These are phyloP conservation scores for Danaus melanippus DNA, from an alignment of 1,140 invertebrate species.

Conservation along the genomic window DNA sequence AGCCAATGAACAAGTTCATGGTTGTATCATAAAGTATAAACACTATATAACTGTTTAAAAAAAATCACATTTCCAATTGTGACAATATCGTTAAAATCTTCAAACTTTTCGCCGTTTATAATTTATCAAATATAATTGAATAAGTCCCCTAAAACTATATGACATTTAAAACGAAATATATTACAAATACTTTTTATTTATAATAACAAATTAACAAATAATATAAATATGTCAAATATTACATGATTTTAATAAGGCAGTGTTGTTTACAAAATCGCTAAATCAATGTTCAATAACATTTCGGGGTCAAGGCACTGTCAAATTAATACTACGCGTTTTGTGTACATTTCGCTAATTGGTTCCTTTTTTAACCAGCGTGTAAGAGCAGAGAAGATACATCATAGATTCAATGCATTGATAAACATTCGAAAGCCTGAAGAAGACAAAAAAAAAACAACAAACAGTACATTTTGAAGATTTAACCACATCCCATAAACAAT, in stretches of 20 bases:
- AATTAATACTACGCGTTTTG: conserved; percentile 20
- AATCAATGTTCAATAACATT: conserved; percentile 7
- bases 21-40: no score
- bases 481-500: no score
- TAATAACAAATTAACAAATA: conserved; percentile 5
- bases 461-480: no score
- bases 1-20: no score
- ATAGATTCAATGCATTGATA: not conserved
- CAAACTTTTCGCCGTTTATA: no score
- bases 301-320: conserved; percentile 22
- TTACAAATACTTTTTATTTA: no score
- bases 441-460: not conserved
- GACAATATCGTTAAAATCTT: no score
- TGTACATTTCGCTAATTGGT: conserved; percentile 17
- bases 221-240: conserved; percentile 3
- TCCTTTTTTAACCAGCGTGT: conserved; percentile 15
- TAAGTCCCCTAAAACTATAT: not conserved
- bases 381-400: conserved; percentile 11
- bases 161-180: no score
- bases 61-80: no score
- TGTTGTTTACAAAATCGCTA: conserved; percentile 15
- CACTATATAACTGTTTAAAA: no score
- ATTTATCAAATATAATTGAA: conserved; percentile 7
- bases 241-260: conserved; percentile 17
- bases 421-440: no score